A percentile compares a stretch with the other conserved stretches of the same genome.
These are phyloP conservation scores for Salmo trutta DNA, from an alignment of 2,797 vertebrate species.

Conservation along the genomic window DNA sequence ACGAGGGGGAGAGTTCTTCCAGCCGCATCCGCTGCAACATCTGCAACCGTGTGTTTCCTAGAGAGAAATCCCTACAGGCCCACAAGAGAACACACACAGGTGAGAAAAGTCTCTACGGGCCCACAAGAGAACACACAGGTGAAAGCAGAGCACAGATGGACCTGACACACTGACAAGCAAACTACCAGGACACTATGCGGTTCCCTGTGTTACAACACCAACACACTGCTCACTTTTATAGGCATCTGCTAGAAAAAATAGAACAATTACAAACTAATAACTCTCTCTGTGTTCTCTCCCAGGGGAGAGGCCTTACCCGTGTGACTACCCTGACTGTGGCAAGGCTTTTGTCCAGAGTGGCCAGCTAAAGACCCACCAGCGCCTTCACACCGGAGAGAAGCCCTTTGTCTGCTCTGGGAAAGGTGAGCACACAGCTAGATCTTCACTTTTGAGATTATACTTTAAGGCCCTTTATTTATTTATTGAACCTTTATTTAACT, in stretches of 20 bases:
- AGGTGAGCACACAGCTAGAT: conserved; percentile 70
- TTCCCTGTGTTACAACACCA: background rate
- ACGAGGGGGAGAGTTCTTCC: conserved; percentile 90
- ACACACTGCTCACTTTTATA: background rate
- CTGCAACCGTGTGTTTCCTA: conserved; percentile 95
- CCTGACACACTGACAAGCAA: background rate
- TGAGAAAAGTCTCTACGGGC: conserved; percentile 84
- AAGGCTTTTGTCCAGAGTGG: conserved; percentile 99
- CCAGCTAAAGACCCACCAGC: conserved; percentile 98
- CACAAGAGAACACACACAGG: conserved; percentile 98
- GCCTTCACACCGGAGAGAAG: conserved; percentile 97
- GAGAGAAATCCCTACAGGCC: conserved; percentile 96
- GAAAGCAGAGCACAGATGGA: conserved; percentile 12
- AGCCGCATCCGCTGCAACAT: conserved; percentile 96
- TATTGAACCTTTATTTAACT: background rate
- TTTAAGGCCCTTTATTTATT: background rate
- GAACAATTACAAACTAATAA: background rate
- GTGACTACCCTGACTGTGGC: conserved; percentile 95
- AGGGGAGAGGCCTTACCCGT: conserved; percentile 97
- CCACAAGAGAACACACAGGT: conserved; percentile 96
- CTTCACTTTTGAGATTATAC: background rate
- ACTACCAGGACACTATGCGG: background rate
- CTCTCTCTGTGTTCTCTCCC: conserved; percentile 4
- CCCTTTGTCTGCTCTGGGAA: conserved; percentile 98
- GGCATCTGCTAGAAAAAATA: background rate